Conservation (phyloP, 2,888 invertebrate genomes). For the Malthinus seriepunctatus region DNA sequence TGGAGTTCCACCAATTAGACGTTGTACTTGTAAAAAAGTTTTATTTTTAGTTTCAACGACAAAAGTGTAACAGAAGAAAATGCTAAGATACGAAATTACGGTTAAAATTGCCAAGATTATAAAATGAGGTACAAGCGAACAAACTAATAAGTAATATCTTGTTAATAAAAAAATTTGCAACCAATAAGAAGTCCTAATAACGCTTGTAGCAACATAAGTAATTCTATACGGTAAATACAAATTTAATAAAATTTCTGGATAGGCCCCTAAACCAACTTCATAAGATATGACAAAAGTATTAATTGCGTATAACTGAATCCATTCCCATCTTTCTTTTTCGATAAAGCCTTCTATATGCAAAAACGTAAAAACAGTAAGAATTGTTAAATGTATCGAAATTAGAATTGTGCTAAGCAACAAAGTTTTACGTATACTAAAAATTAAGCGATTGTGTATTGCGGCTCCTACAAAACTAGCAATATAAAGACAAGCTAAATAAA, state of each 20-base stretch:
- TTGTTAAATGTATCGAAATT: slow-evolving; percentile 20
- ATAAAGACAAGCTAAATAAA: slow-evolving; percentile 33
- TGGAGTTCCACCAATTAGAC: slow-evolving; percentile 45
- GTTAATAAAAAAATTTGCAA: slow-evolving; percentile 31
- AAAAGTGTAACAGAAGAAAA: slow-evolving; percentile 31
- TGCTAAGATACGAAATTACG: slow-evolving; percentile 32
- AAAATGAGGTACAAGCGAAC: neutral
- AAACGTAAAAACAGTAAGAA: slow-evolving; percentile 20
- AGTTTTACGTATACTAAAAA: slow-evolving; percentile 38
- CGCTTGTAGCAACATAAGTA: slow-evolving; percentile 29
- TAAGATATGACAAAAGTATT: slow-evolving; percentile 35
- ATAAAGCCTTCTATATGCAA: neutral
- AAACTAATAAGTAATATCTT: slow-evolving; percentile 24
- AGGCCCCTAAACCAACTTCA: slow-evolving; percentile 38
- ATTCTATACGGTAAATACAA: slow-evolving; percentile 43
- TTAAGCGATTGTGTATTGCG: slow-evolving; percentile 27
- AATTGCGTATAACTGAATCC: slow-evolving; percentile 30
- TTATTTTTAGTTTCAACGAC: slow-evolving; percentile 41
- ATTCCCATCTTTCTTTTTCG: slow-evolving; percentile 12
- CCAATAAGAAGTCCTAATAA: slow-evolving; percentile 35
- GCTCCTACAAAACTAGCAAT: slow-evolving; percentile 33
- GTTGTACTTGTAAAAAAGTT: slow-evolving; percentile 41
- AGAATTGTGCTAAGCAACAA: slow-evolving; percentile 35
- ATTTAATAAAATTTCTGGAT: slow-evolving; percentile 35
- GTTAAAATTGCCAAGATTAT: slow-evolving; percentile 26